phyloP scores from a whole-genome alignment of 2,797 vertebrate species.

The Bufotes viridis region DNA sequence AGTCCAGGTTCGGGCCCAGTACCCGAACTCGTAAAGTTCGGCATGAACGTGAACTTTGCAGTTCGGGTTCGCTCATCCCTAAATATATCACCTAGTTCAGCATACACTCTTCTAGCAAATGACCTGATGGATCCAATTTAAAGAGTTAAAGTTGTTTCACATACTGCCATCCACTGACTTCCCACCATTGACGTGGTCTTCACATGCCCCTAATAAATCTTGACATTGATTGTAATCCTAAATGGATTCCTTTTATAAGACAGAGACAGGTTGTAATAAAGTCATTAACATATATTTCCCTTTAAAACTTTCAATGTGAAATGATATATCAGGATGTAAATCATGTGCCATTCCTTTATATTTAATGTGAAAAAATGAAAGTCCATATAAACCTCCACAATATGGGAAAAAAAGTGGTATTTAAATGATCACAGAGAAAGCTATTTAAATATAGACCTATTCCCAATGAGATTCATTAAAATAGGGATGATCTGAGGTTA shows the following conservation, averaged over 20 bases:
- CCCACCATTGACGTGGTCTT: not conserved
- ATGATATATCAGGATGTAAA: slow-evolving; percentile 18
- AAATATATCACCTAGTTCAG: no score
- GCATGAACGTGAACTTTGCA: no score
- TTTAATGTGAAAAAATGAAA: slow-evolving; percentile 35
- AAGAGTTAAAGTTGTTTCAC: not conserved
- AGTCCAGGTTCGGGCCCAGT: no score
- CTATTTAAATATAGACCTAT: slow-evolving; percentile 54
- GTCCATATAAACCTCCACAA: slow-evolving; percentile 22
- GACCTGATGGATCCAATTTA: no score
- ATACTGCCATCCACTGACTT: not conserved
- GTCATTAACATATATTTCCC: slow-evolving; percentile 2
- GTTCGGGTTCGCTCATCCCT: no score
- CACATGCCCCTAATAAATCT: not conserved
- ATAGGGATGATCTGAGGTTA: slow-evolving; percentile 41
- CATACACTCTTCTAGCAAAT: no score
- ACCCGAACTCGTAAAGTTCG: no score
- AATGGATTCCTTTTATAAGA: not conserved
- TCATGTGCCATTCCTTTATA: slow-evolving; percentile 8
- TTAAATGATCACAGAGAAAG: slow-evolving; percentile 47
- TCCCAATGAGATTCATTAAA: slow-evolving; percentile 52
- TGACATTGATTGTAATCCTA: not conserved
- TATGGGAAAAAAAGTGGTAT: slow-evolving; percentile 48
- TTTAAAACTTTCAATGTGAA: slow-evolving; percentile 8
- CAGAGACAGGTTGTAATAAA: slow-evolving; percentile 1